Evolutionary conservation across 1,140 invertebrate species (phyloP).

Genomic region (Drosophila watanabei): DNA sequence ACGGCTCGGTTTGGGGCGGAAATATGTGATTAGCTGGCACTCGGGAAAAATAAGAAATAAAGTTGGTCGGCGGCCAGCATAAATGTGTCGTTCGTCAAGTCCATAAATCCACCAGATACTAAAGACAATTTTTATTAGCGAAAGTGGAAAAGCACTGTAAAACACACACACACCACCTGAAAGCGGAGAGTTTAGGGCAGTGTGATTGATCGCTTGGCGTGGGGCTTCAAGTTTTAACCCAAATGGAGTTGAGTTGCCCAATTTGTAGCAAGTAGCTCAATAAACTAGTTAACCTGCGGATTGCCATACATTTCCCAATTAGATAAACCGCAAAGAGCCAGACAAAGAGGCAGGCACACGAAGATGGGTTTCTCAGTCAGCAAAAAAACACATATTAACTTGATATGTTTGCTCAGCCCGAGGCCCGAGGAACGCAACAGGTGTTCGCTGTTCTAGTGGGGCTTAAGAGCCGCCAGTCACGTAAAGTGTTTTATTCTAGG

Average conservation of each 20-base stretch:
- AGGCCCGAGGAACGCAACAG: conserved; percentile 9
- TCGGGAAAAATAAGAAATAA: conserved; percentile 27
- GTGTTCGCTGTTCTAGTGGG: conserved; percentile 19
- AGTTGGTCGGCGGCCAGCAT: conserved; percentile 15
- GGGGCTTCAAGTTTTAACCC: not conserved
- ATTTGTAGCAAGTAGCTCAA: conserved; percentile 64
- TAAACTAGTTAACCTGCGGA: conserved; percentile 16
- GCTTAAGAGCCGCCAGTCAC: conserved; percentile 26
- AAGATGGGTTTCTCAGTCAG: conserved; percentile 24
- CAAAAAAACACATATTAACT: conserved; percentile 22
- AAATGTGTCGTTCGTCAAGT: conserved; percentile 34
- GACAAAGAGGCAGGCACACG: conserved; percentile 7
- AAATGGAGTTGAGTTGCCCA: conserved; percentile 35
- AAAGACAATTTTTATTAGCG: conserved; percentile 54
- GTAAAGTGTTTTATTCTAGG: conserved; percentile 16
- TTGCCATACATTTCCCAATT: conserved; percentile 64
- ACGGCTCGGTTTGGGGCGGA: conserved; percentile 37
- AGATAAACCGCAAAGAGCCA: conserved; percentile 56
- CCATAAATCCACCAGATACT: conserved; percentile 47
- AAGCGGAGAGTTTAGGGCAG: conserved; percentile 33
- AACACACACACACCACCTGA: conserved; percentile 20
- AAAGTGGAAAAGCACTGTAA: conserved; percentile 37
- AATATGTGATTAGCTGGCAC: conserved; percentile 65
- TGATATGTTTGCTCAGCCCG: conserved; percentile 24
- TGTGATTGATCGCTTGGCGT: conserved; percentile 23